Base-by-base conservation (phyloP, 2,888 invertebrate genomes). In the Chouioia cunea region DNA sequence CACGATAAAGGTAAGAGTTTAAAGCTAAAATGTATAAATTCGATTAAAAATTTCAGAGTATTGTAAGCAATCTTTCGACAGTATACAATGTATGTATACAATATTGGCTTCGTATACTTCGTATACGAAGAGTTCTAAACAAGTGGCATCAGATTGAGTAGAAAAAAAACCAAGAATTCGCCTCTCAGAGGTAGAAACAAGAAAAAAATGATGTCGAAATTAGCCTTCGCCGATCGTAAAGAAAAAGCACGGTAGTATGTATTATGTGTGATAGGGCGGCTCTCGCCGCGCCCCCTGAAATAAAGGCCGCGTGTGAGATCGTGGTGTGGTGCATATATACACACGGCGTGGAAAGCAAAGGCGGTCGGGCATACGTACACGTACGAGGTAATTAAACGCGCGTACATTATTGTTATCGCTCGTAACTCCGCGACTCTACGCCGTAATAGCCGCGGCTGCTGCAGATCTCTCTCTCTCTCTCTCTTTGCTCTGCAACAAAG, bases 331-430 rank as follows among this genome's bases (percentile, higher is more conserved):
- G 73, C 70, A 70, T 68, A 73, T 72, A 74, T 74, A 72, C 70
- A n/a, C n/a, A n/a, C n/a, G n/a, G 69, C 56, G 52, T 48, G 65
- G 73, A 73, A 27, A 27, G 27, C 6, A 27, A 27, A 74, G 74
- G 71, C 73, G 72, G 70, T n/a, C n/a, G n/a, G n/a, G n/a, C n/a
- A n/a, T n/a, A 60, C 71, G 72, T 76, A 74, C 71, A 68, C 72
- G 75, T 71, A 74, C 68, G 70, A n/a, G 73, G 74, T 74, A 76
- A 76, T 76, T 74, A 76, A 76, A 74, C 65, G 73, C 70, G 57
- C 63, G 73, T 73, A 73, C 71, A 68, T 73, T 73, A 73, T 73
- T 76, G 75, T 76, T 76, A 76, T 76, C 76, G 74, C 75, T 71
- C 74, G 67, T 73, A 74, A 71, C 71, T 73, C 27, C 65, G 65